Evolutionary conservation across 2,797 vertebrate species (phyloP), one percentile per base, ranked within the genome.

Genomic region (Sebastes itinus): DNA sequence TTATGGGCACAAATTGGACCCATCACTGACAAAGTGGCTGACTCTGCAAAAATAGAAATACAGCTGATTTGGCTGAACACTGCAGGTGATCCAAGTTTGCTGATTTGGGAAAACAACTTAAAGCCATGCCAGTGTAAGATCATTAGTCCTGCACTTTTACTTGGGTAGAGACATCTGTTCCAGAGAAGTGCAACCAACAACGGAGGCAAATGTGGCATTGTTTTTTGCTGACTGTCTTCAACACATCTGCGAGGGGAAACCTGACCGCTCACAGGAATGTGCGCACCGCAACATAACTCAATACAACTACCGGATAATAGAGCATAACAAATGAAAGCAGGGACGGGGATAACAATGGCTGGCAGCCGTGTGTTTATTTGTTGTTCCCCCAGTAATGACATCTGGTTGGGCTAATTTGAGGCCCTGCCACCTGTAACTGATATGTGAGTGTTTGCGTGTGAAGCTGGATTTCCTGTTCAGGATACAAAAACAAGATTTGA

Each of bases 31-130:
- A 65, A 82, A 64, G 33, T 12, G 8, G 23, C 79, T 65, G 62
- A 80, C 59, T 69, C 11, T 18, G 67, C 46, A 30, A 38, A 72
- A 67, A 20, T 56, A 60, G 10, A 59, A n/a, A 62, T 28, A 55
- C 30, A 81, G 67, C 74, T 79, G 75, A 79, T 71, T 62, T 32
- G 61, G 71, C 61, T 80, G 65, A 58, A 65, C 11, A 1, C 55
- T 59, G 78, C 78, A 61, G 60, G 32, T 33, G 55, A 77, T 75
- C 59, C 14, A 56, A 55, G 46, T 72, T 54, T 77, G 75, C 72
- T 81, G 77, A 78, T 72, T 77, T 73, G 16, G 55, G 14, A 18
- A 62, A 78, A 73, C 18, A 14, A 22, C 18, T 49, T 27, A 25
- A 77, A 54, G 55, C 54, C 52, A 77, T 60, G 56, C 20, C n/a